These are phyloP conservation scores for Catharus minimus DNA, from an alignment of 2,113 vertebrate genomes.

Conservation along the genomic window DNA sequence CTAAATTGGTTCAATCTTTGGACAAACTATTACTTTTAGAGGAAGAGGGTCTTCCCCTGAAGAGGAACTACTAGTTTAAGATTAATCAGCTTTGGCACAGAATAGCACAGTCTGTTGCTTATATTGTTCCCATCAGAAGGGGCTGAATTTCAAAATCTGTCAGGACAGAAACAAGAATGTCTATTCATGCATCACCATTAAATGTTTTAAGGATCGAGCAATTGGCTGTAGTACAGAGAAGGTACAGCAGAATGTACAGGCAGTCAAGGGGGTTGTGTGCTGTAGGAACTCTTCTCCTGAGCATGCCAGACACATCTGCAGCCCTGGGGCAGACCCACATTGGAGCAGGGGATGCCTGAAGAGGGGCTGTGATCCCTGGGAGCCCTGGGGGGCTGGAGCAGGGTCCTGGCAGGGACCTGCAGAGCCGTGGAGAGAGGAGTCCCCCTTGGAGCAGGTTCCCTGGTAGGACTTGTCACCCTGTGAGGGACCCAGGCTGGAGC, in stretches of 20 bases:
- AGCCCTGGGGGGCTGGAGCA: not conserved
- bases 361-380: not conserved
- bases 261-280: not conserved
- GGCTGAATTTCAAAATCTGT: not conserved
- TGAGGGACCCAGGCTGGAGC: not conserved
- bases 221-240: not conserved
- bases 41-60: not conserved
- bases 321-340: rapidly evolving
- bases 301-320: not conserved
- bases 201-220: not conserved
- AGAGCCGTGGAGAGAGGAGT: rapidly evolving
- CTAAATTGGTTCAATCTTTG: not conserved
- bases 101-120: not conserved
- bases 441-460: not conserved
- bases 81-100: constrained; percentile 2
- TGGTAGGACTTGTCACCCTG: not conserved
- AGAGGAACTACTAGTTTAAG: not conserved
- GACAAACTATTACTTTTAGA: not conserved
- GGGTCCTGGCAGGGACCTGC: not conserved
- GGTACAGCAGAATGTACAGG: not conserved
- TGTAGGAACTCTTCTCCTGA: rapidly evolving
- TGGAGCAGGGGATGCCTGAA: not conserved
- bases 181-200: not conserved
- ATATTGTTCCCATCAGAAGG: not conserved
- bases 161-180: not conserved